These are phyloP conservation scores for Caenorhabditis japonica DNA, from an alignment of 2,888 invertebrate genomes.

Conservation along the genomic window DNA sequence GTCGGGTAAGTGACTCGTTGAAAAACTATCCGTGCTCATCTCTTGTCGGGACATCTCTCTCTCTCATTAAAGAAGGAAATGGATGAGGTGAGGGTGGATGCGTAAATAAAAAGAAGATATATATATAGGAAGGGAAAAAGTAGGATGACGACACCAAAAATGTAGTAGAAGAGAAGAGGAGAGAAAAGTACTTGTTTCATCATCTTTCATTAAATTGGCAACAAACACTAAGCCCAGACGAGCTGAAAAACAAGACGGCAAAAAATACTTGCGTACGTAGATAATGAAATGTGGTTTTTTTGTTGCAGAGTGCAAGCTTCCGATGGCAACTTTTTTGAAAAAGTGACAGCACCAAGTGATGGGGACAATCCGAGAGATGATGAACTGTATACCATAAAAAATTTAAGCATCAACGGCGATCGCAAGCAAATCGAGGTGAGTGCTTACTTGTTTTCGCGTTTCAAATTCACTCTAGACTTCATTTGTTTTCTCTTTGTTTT, in stretches of 20 bases:
- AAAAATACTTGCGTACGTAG: no score
- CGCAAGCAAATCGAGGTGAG: conserved; percentile 66
- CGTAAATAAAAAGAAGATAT: conserved; percentile 39
- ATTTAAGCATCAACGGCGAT: conserved; percentile 72
- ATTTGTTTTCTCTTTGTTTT: conserved; percentile 22
- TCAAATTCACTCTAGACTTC: neutral
- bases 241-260: neutral
- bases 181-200: conserved; percentile 16
- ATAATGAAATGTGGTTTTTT: neutral
- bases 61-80: conserved; percentile 46
- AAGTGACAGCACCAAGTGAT: conserved; percentile 85
- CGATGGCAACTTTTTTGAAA: conserved; percentile 94
- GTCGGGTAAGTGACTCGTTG: neutral
- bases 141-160: conserved; percentile 36
- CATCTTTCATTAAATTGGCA: conserved; percentile 23
- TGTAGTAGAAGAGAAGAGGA: conserved; percentile 7
- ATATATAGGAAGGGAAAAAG: conserved; percentile 29
- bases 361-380: conserved; percentile 57
- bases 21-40: conserved; percentile 36
- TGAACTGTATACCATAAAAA: conserved; percentile 73
- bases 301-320: conserved; percentile 89
- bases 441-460: neutral
- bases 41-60: neutral
- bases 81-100: conserved; percentile 46
- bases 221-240: conserved; percentile 1